Conservation (phyloP, 2,113 vertebrate species). For the Cyrtonyx montezumae region DNA sequence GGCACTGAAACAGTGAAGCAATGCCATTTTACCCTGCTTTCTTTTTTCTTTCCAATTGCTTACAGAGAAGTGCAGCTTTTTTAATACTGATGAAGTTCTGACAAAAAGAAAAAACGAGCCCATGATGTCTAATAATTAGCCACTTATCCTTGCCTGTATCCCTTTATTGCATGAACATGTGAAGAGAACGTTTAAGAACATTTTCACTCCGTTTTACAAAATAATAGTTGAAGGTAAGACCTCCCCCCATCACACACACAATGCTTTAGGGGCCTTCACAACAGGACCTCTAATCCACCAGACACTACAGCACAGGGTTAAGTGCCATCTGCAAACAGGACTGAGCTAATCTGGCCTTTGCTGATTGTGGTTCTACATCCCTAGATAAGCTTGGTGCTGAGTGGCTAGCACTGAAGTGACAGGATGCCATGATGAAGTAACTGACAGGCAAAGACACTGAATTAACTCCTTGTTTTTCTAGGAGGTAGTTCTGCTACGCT, state of each 20-base stretch:
- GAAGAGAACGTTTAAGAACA: neutral
- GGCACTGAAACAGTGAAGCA: neutral
- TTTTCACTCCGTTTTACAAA: neutral
- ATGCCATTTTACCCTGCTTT: neutral
- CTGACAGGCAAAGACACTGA: neutral
- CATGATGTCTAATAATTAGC: neutral
- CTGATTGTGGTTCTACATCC: neutral
- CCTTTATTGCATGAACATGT: neutral
- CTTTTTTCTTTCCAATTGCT: neutral
- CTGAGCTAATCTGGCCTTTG: neutral
- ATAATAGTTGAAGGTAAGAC: neutral
- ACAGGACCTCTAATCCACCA: neutral
- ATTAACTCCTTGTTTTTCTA: neutral
- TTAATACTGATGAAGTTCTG: neutral
- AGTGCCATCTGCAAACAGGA: rapidly evolving
- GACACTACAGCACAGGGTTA: neutral
- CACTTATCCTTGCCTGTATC: neutral
- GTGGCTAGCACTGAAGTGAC: neutral
- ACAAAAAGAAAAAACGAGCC: neutral
- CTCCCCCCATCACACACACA: rapidly evolving
- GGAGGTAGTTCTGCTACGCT: neutral
- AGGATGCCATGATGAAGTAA: neutral
- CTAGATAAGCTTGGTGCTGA: neutral
- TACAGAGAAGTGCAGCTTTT: neutral
- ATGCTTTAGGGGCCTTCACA: neutral